Base-by-base conservation (phyloP, 2,113 vertebrate genomes). In the Rhizomys pruinosus region DNA sequence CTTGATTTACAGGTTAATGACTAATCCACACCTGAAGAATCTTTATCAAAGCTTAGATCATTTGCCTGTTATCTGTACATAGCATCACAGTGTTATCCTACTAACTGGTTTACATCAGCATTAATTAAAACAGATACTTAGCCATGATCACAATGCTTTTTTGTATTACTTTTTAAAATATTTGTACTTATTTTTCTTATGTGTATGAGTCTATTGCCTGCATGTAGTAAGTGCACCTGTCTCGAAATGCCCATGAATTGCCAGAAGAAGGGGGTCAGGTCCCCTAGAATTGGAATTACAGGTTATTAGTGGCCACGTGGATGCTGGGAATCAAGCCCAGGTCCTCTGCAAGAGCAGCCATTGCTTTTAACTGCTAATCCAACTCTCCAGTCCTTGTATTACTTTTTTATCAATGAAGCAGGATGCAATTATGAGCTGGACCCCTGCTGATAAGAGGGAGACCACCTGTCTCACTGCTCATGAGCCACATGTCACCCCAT, bases 381-480 rank as follows among this genome's bases (percentile, higher is more conserved):
- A n/a, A n/a, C n/a, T n/a, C n/a, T n/a, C n/a, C n/a, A n/a, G n/a
- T n/a, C n/a, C n/a, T n/a, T 61, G 6, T 39, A 57, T 61, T 61
- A n/a, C 78, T 13, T 69, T 4, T 22, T 32, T 9, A 16, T 9
- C 37, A 42, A 5, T n/a, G 57, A 61, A 44, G 3, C 3, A 12
- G 39, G 39, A 39, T 55, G 2, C 2, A 22, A 20, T 63, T 9
- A 5, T 27, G 7, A 86, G n/a, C 39, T 76, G 3, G 47, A 55
- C 23, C 37, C 42, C 1, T 34, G 63, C 32, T 1, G 7, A 27
- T 13, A 32, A 0, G 19, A 25, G 25, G 1, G 34, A 34, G 19
- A 16, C 0, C 17, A 63, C 63, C 6, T 4, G 17, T 13, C 4
- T 23, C 25, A 1, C 5, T 19, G 6, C 2, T 19, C n/a, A 1